Evolutionary conservation across 1,140 invertebrate genomes (phyloP), one percentile per base, ranked within the genome.

Genomic region (Drosophila sp.): DNA sequence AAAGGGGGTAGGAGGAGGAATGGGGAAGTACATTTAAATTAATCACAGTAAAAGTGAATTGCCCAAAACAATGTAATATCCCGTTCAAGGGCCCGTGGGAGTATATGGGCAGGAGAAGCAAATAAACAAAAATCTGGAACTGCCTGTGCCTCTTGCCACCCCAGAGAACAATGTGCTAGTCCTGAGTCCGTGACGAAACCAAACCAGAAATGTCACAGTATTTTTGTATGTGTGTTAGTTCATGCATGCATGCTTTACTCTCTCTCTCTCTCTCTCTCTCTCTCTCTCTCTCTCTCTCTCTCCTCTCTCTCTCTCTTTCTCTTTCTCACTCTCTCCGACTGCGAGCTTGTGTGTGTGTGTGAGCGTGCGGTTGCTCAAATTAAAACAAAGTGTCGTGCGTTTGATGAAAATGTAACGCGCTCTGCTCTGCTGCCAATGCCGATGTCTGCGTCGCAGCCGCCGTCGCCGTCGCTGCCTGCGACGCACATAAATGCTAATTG

Each of bases 391-490:
- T 89, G 83, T 89, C 83, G 80, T 87, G 83, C 84, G 79, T 89
- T 89, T 89, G 84, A 89, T 89, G 83, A 89, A 89, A 89, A 89
- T 89, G 84, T 89, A 89, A 89, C 83, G 83, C 83, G 81, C 86
- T 82, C 82, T 71, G 46, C 34, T 57, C 51, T 40, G 64, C 53
- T 53, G 63, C 48, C 50, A 41, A 53, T 50, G 70, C 38, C 50
- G 67, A 16, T 21, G 66, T n/a, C 32, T 5, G 2, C 61, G 34
- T 51, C 46, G 46, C 11, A 13, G 25, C 6, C 46, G n/a, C 4
- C 18, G 9, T 7, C 46, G n/a, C 4, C 18, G 9, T 25, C 36
- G 45, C 76, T 59, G 46, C 58, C 53, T 69, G 57, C 78, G 75
- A 46, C 84, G 70, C 84, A 89, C 84, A 89, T 89, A 89, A 89